Evolutionary conservation across 1,140 invertebrate genomes (phyloP).

Genomic region (Sinonovacula constricta): DNA sequence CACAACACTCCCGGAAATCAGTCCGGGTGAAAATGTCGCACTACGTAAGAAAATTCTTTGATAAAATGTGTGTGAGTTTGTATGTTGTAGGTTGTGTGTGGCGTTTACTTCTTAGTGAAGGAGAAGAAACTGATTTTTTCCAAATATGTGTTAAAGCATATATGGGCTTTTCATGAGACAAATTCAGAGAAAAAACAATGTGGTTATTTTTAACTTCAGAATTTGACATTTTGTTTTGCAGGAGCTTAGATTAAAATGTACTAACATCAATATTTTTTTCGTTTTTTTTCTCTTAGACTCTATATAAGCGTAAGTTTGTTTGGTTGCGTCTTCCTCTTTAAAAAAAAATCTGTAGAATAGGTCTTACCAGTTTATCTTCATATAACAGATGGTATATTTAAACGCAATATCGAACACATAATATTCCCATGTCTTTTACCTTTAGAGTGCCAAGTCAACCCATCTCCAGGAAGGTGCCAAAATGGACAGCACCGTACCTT

Average conservation of each 20-base stretch:
- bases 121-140: background rate
- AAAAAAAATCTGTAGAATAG: background rate
- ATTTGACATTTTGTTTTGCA: too few relatives aligned
- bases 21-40: background rate
- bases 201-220: too few relatives aligned
- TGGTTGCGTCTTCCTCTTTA: too few relatives aligned
- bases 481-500: conserved; percentile 16
- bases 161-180: background rate
- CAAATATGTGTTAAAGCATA: background rate
- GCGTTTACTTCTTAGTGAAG: too few relatives aligned
- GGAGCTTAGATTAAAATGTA: too few relatives aligned
- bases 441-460: conserved; percentile 39
- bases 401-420: background rate
- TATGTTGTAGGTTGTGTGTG: too few relatives aligned
- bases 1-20: background rate
- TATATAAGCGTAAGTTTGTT: too few relatives aligned
- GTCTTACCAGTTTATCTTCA: background rate
- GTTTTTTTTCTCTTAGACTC: too few relatives aligned
- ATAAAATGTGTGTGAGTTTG: background rate
- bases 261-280: too few relatives aligned
- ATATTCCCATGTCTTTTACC: background rate
- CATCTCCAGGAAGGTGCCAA: conserved; percentile 22
- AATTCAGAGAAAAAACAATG: background rate
- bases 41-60: background rate
- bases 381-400: background rate